Evolutionary conservation across 2,888 invertebrate genomes (phyloP).

Genomic region (Drosophila anceps): DNA sequence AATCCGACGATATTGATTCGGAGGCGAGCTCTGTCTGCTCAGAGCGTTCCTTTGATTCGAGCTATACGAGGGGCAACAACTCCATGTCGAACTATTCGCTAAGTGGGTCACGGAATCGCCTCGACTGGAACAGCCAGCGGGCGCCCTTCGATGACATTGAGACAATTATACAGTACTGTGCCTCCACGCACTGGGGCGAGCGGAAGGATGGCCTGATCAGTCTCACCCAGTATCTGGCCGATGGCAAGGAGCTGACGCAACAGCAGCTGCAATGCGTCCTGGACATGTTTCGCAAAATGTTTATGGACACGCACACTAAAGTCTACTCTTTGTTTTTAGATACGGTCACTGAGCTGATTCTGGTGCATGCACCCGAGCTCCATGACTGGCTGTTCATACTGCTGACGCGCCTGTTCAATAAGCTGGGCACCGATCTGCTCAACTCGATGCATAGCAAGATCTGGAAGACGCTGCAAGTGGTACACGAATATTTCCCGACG

Average conservation of each 20-base stretch:
- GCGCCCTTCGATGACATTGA: slow-evolving; percentile 91
- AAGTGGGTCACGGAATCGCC: slow-evolving; percentile 92
- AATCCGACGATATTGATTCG: slow-evolving; percentile 90
- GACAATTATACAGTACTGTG: slow-evolving; percentile 94
- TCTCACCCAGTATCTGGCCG: slow-evolving; percentile 89
- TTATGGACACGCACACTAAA: slow-evolving; percentile 98
- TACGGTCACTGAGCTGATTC: slow-evolving; percentile 95
- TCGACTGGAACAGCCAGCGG: slow-evolving; percentile 88
- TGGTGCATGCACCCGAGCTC: slow-evolving; percentile 94
- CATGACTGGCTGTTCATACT: slow-evolving; percentile 97
- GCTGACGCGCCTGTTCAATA: slow-evolving; percentile 93
- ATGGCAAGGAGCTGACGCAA: slow-evolving; percentile 87
- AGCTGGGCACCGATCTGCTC: slow-evolving; percentile 95
- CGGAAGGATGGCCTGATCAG: slow-evolving; percentile 96
- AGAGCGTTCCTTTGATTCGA: slow-evolving; percentile 94
- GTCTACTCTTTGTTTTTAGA: slow-evolving; percentile 97
- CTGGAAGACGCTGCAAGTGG: slow-evolving; percentile 92
- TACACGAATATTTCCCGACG: slow-evolving; percentile 89
- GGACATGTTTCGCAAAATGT: slow-evolving; percentile 97
- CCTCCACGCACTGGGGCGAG: slow-evolving; percentile 97
- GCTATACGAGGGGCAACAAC: slow-evolving; percentile 90
- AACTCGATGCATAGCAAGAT: slow-evolving; percentile 97
- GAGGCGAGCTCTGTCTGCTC: slow-evolving; percentile 98
- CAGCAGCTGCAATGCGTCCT: slow-evolving; percentile 92
- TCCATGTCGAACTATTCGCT: slow-evolving; percentile 94